Base-by-base conservation (phyloP, 2,797 vertebrate species). In the Falco peregrinus region DNA sequence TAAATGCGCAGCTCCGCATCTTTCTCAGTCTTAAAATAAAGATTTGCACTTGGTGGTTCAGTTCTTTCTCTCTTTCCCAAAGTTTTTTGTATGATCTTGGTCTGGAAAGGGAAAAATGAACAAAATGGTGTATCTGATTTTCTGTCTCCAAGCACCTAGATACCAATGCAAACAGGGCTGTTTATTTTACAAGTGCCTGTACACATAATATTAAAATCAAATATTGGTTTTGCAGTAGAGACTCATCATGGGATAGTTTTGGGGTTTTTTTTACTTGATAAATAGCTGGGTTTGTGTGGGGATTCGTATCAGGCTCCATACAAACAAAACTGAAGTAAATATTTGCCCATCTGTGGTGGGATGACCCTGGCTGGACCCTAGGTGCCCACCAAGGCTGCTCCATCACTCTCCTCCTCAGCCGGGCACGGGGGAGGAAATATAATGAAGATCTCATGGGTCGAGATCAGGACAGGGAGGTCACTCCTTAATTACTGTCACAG, bases 201-300 rank as follows among this genome's bases (percentile, higher is more conserved):
- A 88, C 85, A 71, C 81, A 60, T 76, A 80, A 86, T 84, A 94
- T 94, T 48, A 41, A 96, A 93, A 61, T 26, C 94, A 97, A 97
- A 97, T 96, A 97, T 97, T 96, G 95, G 85, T 39, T 95, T 81
- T 73, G 75, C 65, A 71, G 81, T 16, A 26, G 57, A 22, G 41
- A 9, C 51, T 87, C 54, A 14, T 50, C 20, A 61, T 45, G 77
- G 75, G 60, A 73, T 60, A 50, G 37, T 37, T 37, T 37, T 37
- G 37, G 50, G 39, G 21, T 5, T 22, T 57, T 9, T 51, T 54
- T 31, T 5, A 16, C 16, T 73, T 45, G 60, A 73, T 89, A 91
- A 97, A 71, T 71, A 67, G 70, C 47, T 53, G 86, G 56, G 33
- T 54, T 63, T 37, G n/a, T 59, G 69, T 47, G 70, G 67, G 81